phyloP scores from a whole-genome alignment of 2,113 vertebrate genomes.

The Columba janthina region DNA sequence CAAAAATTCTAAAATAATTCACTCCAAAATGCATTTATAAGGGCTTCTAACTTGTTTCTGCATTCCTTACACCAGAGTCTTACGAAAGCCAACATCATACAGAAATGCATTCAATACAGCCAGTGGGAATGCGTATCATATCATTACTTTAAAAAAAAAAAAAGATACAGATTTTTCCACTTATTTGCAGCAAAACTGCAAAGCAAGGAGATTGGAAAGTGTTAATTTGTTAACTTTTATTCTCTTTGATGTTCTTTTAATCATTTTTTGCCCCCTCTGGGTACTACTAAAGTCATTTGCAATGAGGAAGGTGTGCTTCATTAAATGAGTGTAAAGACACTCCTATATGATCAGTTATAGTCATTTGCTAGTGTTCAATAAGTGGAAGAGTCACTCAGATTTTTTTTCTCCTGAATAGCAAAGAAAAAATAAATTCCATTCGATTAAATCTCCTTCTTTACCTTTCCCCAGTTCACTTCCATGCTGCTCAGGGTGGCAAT shows the following conservation, averaged over 20 bases:
- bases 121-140: accelerated
- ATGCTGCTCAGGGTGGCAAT: background rate
- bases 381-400: background rate
- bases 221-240: background rate
- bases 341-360: constrained; percentile 4
- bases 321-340: constrained; percentile 4
- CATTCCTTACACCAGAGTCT: background rate
- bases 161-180: background rate
- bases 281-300: background rate
- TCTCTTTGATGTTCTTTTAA: constrained; percentile 43
- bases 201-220: background rate
- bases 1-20: background rate
- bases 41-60: background rate
- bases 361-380: background rate
- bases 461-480: background rate
- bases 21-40: background rate
- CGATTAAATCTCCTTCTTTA: background rate
- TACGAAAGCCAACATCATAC: background rate
- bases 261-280: constrained; percentile 14
- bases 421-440: background rate
- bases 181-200: background rate
- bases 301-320: constrained; percentile 48
- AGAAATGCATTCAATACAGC: background rate
- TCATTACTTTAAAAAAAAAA: background rate
- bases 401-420: background rate